Conservation (phyloP, 2,797 vertebrate species). For the Pelodytes ibericus region DNA sequence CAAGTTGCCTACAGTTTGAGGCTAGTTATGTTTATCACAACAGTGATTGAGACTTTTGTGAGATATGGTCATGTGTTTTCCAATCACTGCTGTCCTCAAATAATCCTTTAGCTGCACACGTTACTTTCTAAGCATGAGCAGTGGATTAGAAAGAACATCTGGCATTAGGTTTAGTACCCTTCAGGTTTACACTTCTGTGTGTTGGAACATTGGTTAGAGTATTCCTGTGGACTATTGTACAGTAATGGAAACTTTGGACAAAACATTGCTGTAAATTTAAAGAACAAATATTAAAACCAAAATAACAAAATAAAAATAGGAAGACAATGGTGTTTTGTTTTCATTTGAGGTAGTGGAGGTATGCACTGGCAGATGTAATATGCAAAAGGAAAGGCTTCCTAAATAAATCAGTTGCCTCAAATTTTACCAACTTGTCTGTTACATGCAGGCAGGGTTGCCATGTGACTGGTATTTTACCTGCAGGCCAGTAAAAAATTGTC, state of each 20-base stretch:
- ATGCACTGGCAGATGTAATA: too few relatives aligned
- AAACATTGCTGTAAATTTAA: background rate
- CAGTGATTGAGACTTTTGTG: background rate
- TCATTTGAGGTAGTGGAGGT: too few relatives aligned
- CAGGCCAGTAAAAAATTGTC: too few relatives aligned
- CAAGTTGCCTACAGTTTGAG: background rate
- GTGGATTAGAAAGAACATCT: background rate
- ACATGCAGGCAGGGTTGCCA: too few relatives aligned
- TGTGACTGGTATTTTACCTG: too few relatives aligned
- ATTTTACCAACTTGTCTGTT: too few relatives aligned
- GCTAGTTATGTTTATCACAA: background rate
- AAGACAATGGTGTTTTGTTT: too few relatives aligned
- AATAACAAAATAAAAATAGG: too few relatives aligned
- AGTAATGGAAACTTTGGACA: background rate
- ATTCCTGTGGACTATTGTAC: background rate
- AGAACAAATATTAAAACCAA: too few relatives aligned
- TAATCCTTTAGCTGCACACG: background rate
- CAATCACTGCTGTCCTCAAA: background rate
- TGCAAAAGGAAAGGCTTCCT: too few relatives aligned
- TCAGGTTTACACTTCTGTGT: background rate
- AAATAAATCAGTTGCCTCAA: too few relatives aligned
- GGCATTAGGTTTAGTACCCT: background rate
- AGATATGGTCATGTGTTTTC: background rate
- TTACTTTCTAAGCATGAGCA: background rate
- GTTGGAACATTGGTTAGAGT: background rate